Base-by-base conservation (phyloP, 1,140 invertebrate species). In the Lucilia sericata region DNA sequence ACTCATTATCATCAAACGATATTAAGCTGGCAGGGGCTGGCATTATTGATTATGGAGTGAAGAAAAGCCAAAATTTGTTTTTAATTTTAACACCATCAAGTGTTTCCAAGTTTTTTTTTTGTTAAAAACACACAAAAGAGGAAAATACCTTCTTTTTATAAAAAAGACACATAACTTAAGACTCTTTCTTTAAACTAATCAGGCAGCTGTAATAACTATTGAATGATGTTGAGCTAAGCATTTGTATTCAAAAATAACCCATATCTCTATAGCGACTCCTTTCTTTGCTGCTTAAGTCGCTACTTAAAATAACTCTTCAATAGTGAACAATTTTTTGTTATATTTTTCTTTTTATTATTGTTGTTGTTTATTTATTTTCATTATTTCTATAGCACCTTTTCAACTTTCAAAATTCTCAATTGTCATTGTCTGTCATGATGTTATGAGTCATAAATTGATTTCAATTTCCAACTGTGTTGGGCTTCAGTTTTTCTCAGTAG, bases 401-500 rank as follows among this genome's bases (percentile, higher is more conserved):
- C 55, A 14, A 17, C 55, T n/a, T n/a, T 30, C 1, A 14, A 0
- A 60, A n/a, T 60, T 60, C 17, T 60, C 55, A 60, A n/a, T 60
- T 60, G 55, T 42, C 12, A 60, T 60, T 60, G 55, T 60, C 55
- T 30, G 25, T 30, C 25, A 30, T 30, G 25, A 60, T 60, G 55
- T 60, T 60, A 60, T 60, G 55, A n/a, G 4, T 60, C 55, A n/a
- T 60, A 60, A 60, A 60, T 60, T 60, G 55, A 60, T 60, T 60
- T 60, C 55, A 60, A 60, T 60, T 7, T 17, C 55, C 55, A 60
- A 42, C 42, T 8, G 13, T n/a, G 55, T 60, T 14, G 14, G 14
- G 13, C 55, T n/a, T n/a, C 4, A 60, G 13, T 60, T n/a, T 17
- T 60, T 14, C 17, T 17, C n/a, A 14, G 1, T 60, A 17, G 14